phyloP scores from a whole-genome alignment of 2,113 vertebrate genomes.

The Balaeniceps rex region DNA sequence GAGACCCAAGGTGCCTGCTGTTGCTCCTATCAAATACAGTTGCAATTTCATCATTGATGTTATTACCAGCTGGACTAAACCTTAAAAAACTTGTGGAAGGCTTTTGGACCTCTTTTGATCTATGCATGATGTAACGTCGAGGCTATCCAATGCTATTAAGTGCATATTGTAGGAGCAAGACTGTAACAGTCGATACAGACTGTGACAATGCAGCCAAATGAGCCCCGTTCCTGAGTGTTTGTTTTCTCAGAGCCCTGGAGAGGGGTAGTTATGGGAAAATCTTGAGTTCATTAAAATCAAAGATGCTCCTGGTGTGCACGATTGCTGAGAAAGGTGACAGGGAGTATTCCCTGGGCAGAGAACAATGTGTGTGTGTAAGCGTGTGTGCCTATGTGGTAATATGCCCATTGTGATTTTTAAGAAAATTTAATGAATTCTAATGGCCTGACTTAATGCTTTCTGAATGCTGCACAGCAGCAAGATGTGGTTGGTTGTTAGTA shows the following conservation, averaged over 20 bases:
- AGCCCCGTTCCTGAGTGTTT: background rate
- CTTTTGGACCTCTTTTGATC: constrained; percentile 6
- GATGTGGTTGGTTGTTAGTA: background rate
- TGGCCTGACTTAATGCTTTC: background rate
- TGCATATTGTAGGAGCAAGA: fast-evolving
- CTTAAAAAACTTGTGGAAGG: background rate
- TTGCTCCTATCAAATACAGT: background rate
- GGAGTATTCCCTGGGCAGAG: background rate
- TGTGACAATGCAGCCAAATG: background rate
- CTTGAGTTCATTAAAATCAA: constrained; percentile 39
- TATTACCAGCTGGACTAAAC: background rate
- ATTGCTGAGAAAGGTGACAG: background rate
- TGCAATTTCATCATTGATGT: background rate
- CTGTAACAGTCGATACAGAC: background rate
- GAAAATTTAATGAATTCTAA: constrained; percentile 37
- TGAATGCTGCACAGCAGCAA: background rate
- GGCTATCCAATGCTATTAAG: background rate
- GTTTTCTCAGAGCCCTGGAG: constrained; percentile 3
- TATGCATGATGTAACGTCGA: background rate
- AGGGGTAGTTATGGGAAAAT: background rate
- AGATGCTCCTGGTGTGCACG: background rate
- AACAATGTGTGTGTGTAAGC: background rate
- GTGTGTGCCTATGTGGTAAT: background rate
- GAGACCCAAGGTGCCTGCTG: background rate
- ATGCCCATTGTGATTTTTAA: constrained; percentile 1